Base-by-base conservation (phyloP, 2,888 invertebrate genomes). In the Bhutanitis thaidina region DNA sequence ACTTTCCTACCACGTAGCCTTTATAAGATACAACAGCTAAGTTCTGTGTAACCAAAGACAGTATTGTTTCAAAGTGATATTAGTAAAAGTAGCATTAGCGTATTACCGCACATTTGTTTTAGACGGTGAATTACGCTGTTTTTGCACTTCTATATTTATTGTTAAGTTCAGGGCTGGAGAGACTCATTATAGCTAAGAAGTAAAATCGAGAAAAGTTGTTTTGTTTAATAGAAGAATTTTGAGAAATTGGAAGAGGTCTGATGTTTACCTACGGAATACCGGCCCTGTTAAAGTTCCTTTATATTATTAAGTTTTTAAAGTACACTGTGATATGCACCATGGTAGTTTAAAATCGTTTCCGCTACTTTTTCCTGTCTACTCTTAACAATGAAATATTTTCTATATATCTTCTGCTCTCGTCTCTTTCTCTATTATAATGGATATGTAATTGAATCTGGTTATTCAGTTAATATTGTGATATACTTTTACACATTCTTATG, bases 31-130 rank as follows among this genome's bases (percentile, higher is more conserved):
- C 15, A 27, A 27, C 20, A 69, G 69, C 69, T 70, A 69, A 53
- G 51, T 48, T 44, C 36, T 52, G 69, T 69, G 67, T 80, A 80
- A 82, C 88, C 87, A 88, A 89, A 88, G 87, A 89, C 86, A 86
- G 85, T 87, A 82, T 89, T 86, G 75, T 70, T 71, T 66, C 58
- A n/a, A n/a, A 74, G 71, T 78, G 71, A 77, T 75, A 71, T 71
- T 61, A 68, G 68, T 66, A 67, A 57, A 32, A 53, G 55, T 57
- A 60, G 54, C 53, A 40, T 51, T 59, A 79, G 80, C 62, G 86
- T 77, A 83, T 86, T 78, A 77, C 88, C 86, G 89, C 84, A 88
- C 85, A 89, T 89, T 88, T 89, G 89, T 88, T 89, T 70, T 59
- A 84, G 74, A 78, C 87, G 88, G 87, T 79, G 69, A 70, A 83